Evolutionary conservation across 2,888 invertebrate species (phyloP).

Genomic region (Cerceris ruficornis): DNA sequence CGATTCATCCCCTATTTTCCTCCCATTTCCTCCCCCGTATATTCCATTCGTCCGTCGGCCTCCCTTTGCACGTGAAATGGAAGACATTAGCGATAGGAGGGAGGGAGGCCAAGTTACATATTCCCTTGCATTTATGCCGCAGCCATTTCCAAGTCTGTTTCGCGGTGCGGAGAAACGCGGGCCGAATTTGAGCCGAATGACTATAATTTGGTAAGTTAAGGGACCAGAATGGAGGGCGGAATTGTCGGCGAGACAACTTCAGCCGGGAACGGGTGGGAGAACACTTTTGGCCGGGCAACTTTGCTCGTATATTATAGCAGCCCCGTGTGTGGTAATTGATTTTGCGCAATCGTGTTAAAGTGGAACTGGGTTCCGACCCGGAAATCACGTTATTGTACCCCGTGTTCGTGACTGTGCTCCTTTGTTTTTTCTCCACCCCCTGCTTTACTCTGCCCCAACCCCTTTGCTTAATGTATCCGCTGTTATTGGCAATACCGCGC

Average conservation of each 20-base stretch:
- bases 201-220: constrained; percentile 63
- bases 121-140: constrained; percentile 37
- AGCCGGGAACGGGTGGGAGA: constrained; percentile 41
- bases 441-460: too few relatives aligned
- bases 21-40: not conserved
- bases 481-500: not conserved
- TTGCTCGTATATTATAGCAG: constrained; percentile 65
- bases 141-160: constrained; percentile 50
- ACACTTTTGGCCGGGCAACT: constrained; percentile 63
- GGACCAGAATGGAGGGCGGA: constrained; percentile 29
- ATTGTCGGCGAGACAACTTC: constrained; percentile 52
- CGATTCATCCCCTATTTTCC: not conserved
- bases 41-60: not conserved
- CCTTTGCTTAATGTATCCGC: too few relatives aligned
- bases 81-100: constrained; percentile 18
- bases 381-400: constrained; percentile 52
- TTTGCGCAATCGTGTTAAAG: constrained; percentile 68
- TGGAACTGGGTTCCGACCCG: constrained; percentile 60
- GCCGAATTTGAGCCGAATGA: constrained; percentile 44
- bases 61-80: constrained; percentile 17
- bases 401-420: constrained; percentile 24
- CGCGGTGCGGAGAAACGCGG: constrained; percentile 38
- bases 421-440: not conserved
- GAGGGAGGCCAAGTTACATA: constrained; percentile 36
- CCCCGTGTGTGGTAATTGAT: constrained; percentile 61